Conservation (phyloP, 1,140 invertebrate species). For the Trialeurodes vaporariorum region DNA sequence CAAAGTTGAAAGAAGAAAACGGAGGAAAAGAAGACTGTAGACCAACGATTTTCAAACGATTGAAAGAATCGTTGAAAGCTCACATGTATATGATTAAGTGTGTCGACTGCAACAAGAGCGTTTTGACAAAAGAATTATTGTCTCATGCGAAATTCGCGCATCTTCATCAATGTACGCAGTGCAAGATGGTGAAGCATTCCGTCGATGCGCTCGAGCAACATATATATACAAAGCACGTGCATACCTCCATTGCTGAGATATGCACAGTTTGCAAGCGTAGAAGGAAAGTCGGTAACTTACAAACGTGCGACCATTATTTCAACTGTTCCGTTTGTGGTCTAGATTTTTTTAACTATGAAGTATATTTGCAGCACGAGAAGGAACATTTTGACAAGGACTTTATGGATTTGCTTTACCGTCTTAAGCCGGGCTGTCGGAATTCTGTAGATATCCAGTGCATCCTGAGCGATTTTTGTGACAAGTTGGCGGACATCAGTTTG, state of each 20-base stretch:
- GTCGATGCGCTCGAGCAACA: neutral
- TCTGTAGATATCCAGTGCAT: neutral
- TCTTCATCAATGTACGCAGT: neutral
- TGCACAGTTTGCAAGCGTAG: neutral
- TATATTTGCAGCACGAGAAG: neutral
- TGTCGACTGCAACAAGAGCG: neutral
- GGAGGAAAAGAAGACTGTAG: neutral
- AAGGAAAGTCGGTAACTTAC: no score
- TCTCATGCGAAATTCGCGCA: neutral
- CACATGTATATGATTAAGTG: neutral
- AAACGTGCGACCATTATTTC: neutral
- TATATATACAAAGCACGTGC: neutral
- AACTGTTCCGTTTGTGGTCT: neutral
- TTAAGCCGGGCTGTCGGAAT: neutral
- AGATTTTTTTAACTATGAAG: neutral
- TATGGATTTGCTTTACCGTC: neutral
- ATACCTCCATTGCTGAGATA: neutral
- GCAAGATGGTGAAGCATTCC: neutral
- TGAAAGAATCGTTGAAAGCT: neutral
- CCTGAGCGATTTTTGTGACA: neutral
- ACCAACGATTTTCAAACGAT: neutral
- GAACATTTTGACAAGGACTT: neutral
- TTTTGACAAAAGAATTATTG: neutral
- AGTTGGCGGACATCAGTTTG: neutral
- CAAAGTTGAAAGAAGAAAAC: neutral